These are phyloP conservation scores for Heliconius hewitsoni DNA, from an alignment of 1,140 invertebrate genomes.

Conservation along the genomic window DNA sequence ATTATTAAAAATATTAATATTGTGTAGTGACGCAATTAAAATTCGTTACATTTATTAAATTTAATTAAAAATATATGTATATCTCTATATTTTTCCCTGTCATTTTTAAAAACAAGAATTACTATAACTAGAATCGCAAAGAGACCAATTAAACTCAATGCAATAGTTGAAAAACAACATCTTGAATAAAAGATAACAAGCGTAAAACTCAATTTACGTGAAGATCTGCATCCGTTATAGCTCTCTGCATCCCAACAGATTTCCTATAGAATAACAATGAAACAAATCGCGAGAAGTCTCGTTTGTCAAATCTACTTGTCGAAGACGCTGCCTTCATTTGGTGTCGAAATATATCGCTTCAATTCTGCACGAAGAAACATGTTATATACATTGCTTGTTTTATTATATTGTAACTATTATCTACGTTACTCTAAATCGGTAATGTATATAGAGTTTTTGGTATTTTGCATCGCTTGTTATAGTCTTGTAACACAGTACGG, in stretches of 20 bases:
- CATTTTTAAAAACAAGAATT: too few relatives aligned
- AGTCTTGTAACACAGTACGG: background rate
- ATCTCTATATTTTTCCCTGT: too few relatives aligned
- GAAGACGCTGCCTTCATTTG: constrained; percentile 39
- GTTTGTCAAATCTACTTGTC: constrained; percentile 54
- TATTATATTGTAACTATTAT: background rate
- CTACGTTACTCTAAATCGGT: background rate
- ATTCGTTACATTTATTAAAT: too few relatives aligned
- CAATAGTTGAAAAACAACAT: constrained; percentile 15
- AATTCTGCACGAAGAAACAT: background rate
- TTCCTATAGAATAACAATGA: constrained; percentile 44
- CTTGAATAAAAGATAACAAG: constrained; percentile 36
- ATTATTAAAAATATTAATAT: background rate
- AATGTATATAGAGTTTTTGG: constrained; percentile 9
- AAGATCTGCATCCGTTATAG: constrained; percentile 31
- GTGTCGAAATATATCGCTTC: constrained; percentile 13
- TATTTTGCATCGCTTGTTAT: background rate
- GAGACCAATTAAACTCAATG: background rate
- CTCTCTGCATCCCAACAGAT: constrained; percentile 37
- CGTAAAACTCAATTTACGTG: constrained; percentile 35
- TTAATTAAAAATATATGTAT: too few relatives aligned
- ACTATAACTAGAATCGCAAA: too few relatives aligned
- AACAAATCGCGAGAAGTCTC: constrained; percentile 50
- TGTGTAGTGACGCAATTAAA: too few relatives aligned
- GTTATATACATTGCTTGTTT: background rate